Conservation (phyloP, 2,113 vertebrate genomes). For the Epinephelus lanceolatus region DNA sequence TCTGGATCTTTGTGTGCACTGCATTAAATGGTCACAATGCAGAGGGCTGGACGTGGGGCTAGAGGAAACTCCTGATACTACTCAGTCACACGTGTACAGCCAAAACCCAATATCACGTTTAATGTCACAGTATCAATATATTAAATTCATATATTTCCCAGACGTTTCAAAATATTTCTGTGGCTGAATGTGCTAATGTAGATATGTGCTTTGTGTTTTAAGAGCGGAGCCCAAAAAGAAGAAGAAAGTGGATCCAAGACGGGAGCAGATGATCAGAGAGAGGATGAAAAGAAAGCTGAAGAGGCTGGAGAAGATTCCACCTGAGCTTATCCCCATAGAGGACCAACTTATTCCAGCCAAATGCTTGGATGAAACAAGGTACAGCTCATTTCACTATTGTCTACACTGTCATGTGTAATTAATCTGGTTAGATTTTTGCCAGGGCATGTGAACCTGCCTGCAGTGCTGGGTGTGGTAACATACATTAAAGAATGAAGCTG, state of each 20-base stretch:
- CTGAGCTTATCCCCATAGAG: constrained; percentile 95
- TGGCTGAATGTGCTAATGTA: background rate
- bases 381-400: constrained; percentile 14
- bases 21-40: too few relatives aligned
- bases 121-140: background rate
- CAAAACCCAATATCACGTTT: background rate
- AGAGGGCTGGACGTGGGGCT: too few relatives aligned
- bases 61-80: background rate
- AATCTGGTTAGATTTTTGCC: background rate
- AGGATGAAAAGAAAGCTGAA: constrained; percentile 92
- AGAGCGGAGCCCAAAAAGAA: constrained; percentile 95
- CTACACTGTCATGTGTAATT: background rate
- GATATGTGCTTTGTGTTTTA: constrained; percentile 27
- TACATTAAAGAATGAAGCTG: background rate
- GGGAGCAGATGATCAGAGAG: constrained; percentile 88
- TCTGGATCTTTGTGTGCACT: background rate
- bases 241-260: constrained; percentile 91
- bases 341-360: constrained; percentile 88
- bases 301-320: constrained; percentile 89
- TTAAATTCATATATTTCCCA: background rate
- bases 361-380: constrained; percentile 89
- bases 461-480: background rate
- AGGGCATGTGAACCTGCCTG: background rate
- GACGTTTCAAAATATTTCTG: background rate
- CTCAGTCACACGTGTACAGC: background rate